Evolutionary conservation across 2,113 vertebrate species (phyloP).

Genomic region (Aegithalos caudatus): DNA sequence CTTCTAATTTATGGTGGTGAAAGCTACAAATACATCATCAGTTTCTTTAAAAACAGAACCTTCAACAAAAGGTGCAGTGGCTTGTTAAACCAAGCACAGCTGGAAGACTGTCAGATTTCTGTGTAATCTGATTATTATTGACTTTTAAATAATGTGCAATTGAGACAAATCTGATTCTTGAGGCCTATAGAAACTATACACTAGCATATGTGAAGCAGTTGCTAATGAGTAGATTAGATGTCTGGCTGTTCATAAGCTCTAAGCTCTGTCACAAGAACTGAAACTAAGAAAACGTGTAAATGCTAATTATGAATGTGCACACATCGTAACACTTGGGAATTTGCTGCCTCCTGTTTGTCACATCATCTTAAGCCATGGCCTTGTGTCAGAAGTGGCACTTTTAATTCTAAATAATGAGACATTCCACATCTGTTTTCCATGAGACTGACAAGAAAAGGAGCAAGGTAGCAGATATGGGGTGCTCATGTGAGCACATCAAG

Average conservation of each 20-base stretch:
- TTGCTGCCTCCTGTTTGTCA: not conserved
- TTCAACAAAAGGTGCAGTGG: not conserved
- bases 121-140: not conserved
- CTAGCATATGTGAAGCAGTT: not conserved
- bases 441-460: not conserved
- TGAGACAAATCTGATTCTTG: not conserved
- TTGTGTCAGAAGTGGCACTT: not conserved
- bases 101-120: not conserved
- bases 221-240: not conserved
- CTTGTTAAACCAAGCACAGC: not conserved
- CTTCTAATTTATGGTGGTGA: not conserved
- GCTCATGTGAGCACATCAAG: not conserved
- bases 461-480: not conserved
- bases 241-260: not conserved
- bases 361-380: not conserved
- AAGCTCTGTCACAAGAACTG: not conserved
- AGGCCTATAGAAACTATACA: not conserved
- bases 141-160: not conserved
- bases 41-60: not conserved
- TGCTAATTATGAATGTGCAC: not conserved
- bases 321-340: not conserved
- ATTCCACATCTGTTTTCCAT: not conserved
- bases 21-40: not conserved
- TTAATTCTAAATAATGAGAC: not conserved
- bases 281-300: not conserved